Evolutionary conservation across 2,797 vertebrate species (phyloP), one percentile per base, ranked within the genome.

Genomic region (Buceros bicornis): DNA sequence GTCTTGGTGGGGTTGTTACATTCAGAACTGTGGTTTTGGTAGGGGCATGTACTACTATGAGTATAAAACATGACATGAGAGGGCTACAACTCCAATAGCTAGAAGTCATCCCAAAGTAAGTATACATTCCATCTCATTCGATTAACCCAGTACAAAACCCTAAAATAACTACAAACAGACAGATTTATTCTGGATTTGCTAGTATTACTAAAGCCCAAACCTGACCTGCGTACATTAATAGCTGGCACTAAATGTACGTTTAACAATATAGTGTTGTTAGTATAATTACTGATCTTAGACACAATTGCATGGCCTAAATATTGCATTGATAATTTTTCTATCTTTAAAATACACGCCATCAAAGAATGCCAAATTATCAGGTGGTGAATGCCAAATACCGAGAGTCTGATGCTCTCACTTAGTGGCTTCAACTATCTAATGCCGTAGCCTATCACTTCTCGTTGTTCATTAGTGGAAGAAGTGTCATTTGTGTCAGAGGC

Each of bases 21-120:
- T 28, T 61, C 25, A 17, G 9, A 72, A 31, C 19, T 0, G 0
- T 21, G 18, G 10, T 60, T 0, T 45, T 62, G 42, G n/a, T 1
- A 73, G 26, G 31, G 33, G 3, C 12, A 26, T 5, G 6, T 50
- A 65, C 3, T 12, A 31, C 35, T 15, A 6, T 1, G 2, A 66
- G 18, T 16, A 62, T 42, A 64, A 87, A 21, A 2, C 76, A 11
- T 53, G 43, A 28, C 16, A 79, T 43, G 33, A 82, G 56, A 57
- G 20, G 20, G 37, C 18, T 87, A 14, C 48, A 85, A 33, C 9
- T 58, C 28, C 40, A 19, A 35, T 1, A 74, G 26, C 15, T 71
- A 9, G 73, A 89, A 74, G 40, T 62, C 78, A 91, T 18, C 33
- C 31, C 13, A 45, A 73, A 87, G n/a, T n/a, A 71, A 57, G 21